Conservation (phyloP, 2,888 invertebrate genomes). For the Sicus ferrugineus region DNA sequence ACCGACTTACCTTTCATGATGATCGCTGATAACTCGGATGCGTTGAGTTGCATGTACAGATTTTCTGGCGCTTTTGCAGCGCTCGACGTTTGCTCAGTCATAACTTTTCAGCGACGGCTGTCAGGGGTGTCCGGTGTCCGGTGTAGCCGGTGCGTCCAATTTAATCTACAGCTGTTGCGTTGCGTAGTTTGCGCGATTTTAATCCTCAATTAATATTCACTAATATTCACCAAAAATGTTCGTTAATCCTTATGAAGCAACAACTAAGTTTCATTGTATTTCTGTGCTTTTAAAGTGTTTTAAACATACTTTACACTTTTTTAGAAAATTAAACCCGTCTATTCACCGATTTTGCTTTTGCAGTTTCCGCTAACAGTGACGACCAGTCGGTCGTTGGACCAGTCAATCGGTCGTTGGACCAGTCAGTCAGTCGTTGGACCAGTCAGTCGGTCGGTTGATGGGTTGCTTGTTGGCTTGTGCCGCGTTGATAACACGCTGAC, state of each 20-base stretch:
- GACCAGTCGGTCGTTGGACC: background rate
- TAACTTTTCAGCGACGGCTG: background rate
- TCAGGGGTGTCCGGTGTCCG: background rate
- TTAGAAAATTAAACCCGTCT: background rate
- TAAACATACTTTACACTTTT: too few species aligned
- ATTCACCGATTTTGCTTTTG: background rate
- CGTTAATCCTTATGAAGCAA: too few species aligned
- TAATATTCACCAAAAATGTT: too few species aligned
- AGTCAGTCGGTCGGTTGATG: background rate
- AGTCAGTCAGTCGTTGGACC: background rate
- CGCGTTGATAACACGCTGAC: background rate
- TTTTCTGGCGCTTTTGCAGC: slow-evolving; percentile 46
- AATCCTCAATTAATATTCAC: too few species aligned
- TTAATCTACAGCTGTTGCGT: slow-evolving; percentile 7
- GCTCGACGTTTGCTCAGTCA: slow-evolving; percentile 17
- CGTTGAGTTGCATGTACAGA: slow-evolving; percentile 60
- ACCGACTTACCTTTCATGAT: slow-evolving; percentile 63
- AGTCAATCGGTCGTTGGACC: background rate
- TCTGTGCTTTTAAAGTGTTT: too few species aligned
- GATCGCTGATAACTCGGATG: slow-evolving; percentile 61
- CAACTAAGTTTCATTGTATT: too few species aligned
- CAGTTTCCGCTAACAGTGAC: too few species aligned
- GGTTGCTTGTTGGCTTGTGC: background rate
- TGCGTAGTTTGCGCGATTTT: background rate
- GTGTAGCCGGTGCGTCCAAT: slow-evolving; percentile 24